Percentiles rank a stretch among this genome's conserved stretches.
Evolutionary conservation across 2,797 vertebrate species (phyloP).

Genomic region (Silurus aristotelis): DNA sequence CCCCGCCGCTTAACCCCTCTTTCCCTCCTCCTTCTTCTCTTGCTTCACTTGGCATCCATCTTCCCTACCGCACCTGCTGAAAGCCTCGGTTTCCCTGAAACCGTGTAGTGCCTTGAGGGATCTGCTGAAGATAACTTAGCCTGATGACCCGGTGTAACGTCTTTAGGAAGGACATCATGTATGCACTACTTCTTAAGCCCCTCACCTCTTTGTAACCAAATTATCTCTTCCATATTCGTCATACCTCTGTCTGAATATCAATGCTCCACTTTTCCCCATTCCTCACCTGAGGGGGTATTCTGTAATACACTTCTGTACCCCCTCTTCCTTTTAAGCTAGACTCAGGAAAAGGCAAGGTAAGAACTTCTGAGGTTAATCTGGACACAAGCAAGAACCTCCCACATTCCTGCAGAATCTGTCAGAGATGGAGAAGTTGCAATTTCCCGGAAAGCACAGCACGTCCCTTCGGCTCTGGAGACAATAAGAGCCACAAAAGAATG

Average conservation of each 20-base stretch:
- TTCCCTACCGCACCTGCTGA: conserved; percentile 39
- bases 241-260: conserved; percentile 26
- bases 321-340: conserved; percentile 1
- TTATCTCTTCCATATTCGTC: conserved; percentile 38
- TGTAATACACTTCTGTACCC: background rate
- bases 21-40: conserved; percentile 31
- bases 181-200: conserved; percentile 21
- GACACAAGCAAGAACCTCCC: background rate
- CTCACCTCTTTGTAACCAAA: conserved; percentile 28
- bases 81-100: conserved; percentile 20
- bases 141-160: conserved; percentile 39
- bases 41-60: conserved; percentile 63
- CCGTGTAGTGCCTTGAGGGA: conserved; percentile 33
- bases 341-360: background rate
- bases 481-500: conserved; percentile 65
- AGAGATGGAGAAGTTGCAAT: conserved; percentile 49
- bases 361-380: background rate
- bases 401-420: background rate
- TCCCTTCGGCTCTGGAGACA: conserved; percentile 63
- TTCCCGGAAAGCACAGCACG: conserved; percentile 45
- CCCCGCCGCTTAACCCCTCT: conserved; percentile 68
- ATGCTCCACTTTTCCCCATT: conserved; percentile 35
- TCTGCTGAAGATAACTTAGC: conserved; percentile 11
- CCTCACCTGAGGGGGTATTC: conserved; percentile 14
- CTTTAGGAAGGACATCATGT: conserved; percentile 51